These are phyloP conservation scores for Brachionus paranguensis DNA, from an alignment of 1,140 invertebrate species.

Conservation along the genomic window DNA sequence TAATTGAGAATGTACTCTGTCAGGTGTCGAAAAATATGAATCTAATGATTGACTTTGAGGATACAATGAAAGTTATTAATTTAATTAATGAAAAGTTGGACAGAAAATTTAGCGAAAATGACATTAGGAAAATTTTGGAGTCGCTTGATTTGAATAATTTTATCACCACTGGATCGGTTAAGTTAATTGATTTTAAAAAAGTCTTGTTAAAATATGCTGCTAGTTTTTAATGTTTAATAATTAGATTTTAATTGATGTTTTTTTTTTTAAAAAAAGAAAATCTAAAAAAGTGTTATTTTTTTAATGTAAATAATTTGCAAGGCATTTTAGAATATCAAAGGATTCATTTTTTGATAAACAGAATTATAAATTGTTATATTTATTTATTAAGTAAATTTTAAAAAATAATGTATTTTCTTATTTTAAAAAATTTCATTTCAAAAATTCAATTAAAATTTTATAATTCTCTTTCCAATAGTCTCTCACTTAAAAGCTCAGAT, in stretches of 20 bases:
- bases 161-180: background rate
- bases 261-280: too few relatives aligned
- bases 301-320: background rate
- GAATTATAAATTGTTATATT: too few relatives aligned
- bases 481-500: too few relatives aligned
- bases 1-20: background rate
- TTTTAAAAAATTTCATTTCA: too few relatives aligned
- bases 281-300: too few relatives aligned
- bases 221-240: background rate
- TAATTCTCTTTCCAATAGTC: too few relatives aligned
- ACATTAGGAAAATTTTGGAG: background rate
- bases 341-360: too few relatives aligned
- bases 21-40: background rate
- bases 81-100: background rate
- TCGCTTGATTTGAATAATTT: slow-evolving; percentile 19
- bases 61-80: slow-evolving; percentile 5
- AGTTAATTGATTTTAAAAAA: background rate
- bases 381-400: too few relatives aligned
- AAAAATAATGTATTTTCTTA: too few relatives aligned
- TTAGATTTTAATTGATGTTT: too few relatives aligned
- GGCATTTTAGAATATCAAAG: background rate
- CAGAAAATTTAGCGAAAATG: slow-evolving; percentile 3
- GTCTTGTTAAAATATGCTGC: background rate
- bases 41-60: slow-evolving; percentile 7
- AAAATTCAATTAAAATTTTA: too few relatives aligned